Evolutionary conservation across 2,113 vertebrate species (phyloP).

Genomic region (Sorex fumeus): DNA sequence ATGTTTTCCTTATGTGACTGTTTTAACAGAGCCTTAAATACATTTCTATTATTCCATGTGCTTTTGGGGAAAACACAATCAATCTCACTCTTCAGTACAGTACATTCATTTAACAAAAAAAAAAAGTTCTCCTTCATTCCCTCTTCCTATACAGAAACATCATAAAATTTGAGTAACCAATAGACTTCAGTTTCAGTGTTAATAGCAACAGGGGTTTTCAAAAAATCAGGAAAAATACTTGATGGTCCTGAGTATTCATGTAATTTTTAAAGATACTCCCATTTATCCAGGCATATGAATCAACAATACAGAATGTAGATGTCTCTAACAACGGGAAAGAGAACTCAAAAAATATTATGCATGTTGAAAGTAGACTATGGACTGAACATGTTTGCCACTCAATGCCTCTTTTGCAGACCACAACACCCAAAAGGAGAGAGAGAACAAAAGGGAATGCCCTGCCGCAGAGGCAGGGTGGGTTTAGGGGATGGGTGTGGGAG

Average conservation of each 20-base stretch:
- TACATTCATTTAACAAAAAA: conserved; percentile 37
- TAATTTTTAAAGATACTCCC: conserved; percentile 22
- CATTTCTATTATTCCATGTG: conserved; percentile 16
- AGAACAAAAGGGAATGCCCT: no score
- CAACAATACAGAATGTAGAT: not conserved
- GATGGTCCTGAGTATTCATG: not conserved
- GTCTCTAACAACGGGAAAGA: not conserved
- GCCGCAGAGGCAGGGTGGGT: no score
- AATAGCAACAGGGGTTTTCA: not conserved
- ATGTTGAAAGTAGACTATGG: no score
- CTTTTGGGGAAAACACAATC: conserved; percentile 20
- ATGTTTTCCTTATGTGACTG: conserved; percentile 56
- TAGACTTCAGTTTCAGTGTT: not conserved
- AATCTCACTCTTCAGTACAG: not conserved
- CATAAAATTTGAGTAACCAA: not conserved
- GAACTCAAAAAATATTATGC: conserved; percentile 11
- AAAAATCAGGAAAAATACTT: conserved; percentile 15
- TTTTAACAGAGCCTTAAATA: conserved; percentile 61
- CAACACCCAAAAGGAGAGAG: no score
- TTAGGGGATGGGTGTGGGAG: no score
- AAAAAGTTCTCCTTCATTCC: conserved; percentile 39
- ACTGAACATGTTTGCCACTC: no score
- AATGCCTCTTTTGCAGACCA: no score
- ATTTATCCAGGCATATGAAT: conserved; percentile 15
- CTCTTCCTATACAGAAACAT: not conserved